Evolutionary conservation across 2,113 vertebrate genomes (phyloP), one percentile per base, ranked within the genome.

Genomic region (Plotosus lineatus): DNA sequence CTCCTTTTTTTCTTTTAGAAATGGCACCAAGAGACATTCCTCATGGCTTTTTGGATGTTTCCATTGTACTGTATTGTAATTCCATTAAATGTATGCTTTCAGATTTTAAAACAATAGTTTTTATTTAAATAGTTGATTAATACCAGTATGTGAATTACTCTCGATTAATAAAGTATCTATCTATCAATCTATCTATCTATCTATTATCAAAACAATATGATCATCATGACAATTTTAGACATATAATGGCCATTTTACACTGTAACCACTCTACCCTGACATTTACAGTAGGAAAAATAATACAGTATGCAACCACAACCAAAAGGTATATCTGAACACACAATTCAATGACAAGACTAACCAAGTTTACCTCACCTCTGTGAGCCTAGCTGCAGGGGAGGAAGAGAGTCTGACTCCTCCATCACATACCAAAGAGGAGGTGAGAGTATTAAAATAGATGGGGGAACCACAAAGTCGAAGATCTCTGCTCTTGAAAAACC

Each of bases 261-360:
- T 31, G 3, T 28, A 28, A 28, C 3, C 10, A 28, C 17, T 14
- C 60, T 36, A 33, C 28, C 10, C 28, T 26, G 17, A 56, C 74
- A 84, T 84, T 77, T 73, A 42, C n/a, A 53, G 80, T 28, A 28
- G 75, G 79, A 85, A 88, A 88, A 82, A 83, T 78, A 65, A 82
- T 86, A 72, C 26, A 28, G 6, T 28, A 6, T 12, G 31, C 71
- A 74, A 60, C 69, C 21, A 36, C 50, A 58, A 79, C 55, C 60
- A 0, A 10, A n/a, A 23, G 58, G 31, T 28, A 66, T 50, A 79
- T 65, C 60, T 50, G 46, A 63, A 81, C 79, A 55, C 48, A 84
- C 81, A 81, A 77, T 12, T 71, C 68, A 17, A 58, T 75, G 68
- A 75, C 26, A 76, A 51, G 28, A 19, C 44, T 44, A 72, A 48